A percentile compares a stretch with the other conserved stretches of the same genome.
These are phyloP conservation scores for Rallus limicola DNA, from an alignment of 2,113 vertebrate genomes.

Conservation along the genomic window DNA sequence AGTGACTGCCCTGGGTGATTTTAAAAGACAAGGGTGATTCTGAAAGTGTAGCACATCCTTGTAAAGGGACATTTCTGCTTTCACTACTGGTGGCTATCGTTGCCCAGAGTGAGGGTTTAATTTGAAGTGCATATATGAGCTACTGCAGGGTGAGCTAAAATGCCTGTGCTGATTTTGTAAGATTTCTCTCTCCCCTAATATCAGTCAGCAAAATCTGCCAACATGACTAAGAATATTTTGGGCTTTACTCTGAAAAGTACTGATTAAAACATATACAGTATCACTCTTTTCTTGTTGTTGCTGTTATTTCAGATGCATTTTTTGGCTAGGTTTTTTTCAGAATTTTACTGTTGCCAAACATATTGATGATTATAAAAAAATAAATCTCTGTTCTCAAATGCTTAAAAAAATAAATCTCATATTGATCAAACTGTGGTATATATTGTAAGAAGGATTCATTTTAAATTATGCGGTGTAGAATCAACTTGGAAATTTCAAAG, in stretches of 20 bases:
- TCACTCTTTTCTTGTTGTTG: neutral
- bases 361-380: neutral
- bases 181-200: neutral
- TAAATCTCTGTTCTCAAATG: neutral
- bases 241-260: neutral
- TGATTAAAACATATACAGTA: neutral
- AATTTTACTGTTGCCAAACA: neutral
- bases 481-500: slow-evolving; percentile 28
- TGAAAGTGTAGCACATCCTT: neutral
- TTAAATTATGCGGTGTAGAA: neutral
- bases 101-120: neutral
- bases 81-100: neutral
- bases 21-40: neutral
- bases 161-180: neutral
- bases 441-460: neutral
- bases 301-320: neutral
- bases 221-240: neutral
- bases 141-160: neutral
- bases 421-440: neutral
- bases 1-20: neutral
- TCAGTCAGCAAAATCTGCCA: neutral
- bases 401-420: neutral
- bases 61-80: neutral
- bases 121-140: neutral
- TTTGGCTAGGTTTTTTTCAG: neutral